Conservation (phyloP, 2,113 vertebrate species). For the Chionomys nivalis region DNA sequence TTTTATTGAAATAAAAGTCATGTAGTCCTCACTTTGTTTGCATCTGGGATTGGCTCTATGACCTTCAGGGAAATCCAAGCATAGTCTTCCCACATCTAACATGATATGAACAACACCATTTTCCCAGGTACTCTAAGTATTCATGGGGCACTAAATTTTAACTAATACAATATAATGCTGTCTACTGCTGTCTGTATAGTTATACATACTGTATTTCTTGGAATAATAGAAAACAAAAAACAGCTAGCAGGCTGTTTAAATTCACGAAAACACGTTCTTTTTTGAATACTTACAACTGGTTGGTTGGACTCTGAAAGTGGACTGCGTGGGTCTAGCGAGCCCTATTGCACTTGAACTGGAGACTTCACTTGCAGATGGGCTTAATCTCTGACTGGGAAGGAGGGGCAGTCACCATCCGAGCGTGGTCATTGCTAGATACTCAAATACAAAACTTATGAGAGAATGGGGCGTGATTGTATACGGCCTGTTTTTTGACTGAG, state of each 20-base stretch:
- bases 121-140: not conserved
- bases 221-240: not conserved
- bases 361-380: not conserved
- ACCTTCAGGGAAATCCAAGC: not conserved
- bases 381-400: slow-evolving; percentile 34
- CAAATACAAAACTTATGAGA: not conserved
- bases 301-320: not conserved
- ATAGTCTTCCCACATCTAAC: not conserved
- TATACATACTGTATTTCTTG: not conserved
- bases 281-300: not conserved
- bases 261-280: not conserved
- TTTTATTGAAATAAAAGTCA: not conserved
- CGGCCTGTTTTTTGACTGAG: not conserved
- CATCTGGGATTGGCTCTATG: not conserved
- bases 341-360: slow-evolving; percentile 10
- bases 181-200: not conserved
- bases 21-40: not conserved
- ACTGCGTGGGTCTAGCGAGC: not conserved
- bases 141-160: not conserved
- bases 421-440: not conserved
- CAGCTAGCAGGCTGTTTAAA: not conserved
- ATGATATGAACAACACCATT: not conserved
- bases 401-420: not conserved
- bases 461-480: not conserved
- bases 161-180: no score